A percentile compares a stretch with the other conserved stretches of the same genome.
phyloP scores from a whole-genome alignment of 2,113 vertebrate genomes.

The Myotis yumanensis region DNA sequence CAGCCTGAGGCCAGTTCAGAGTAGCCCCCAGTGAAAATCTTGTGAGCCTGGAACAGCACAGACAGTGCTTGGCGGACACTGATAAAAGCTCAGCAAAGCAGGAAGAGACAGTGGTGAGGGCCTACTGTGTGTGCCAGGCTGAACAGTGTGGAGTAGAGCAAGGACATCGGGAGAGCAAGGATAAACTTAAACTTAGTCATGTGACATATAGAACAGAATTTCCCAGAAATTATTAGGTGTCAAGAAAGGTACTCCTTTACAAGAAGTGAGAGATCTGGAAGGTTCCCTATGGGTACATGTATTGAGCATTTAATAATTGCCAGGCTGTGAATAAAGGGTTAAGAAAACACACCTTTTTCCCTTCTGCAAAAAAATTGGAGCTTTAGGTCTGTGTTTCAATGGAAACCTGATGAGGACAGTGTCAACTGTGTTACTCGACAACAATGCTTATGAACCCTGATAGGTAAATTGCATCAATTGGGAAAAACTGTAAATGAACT shows the following conservation, averaged over 20 bases:
- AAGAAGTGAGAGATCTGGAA: background rate
- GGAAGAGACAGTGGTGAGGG: background rate
- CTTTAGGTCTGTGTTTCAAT: background rate
- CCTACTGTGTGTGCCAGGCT: background rate
- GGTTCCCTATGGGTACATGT: background rate
- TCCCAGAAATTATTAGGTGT: background rate
- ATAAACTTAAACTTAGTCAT: background rate
- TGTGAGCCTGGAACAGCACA: background rate
- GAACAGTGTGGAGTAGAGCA: background rate
- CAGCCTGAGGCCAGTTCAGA: background rate
- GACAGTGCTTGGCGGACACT: background rate
- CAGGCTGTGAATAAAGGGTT: background rate
- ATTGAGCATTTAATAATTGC: background rate
- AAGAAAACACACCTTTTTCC: background rate
- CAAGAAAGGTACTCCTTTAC: background rate
- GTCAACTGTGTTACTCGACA: background rate
- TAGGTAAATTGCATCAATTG: background rate
- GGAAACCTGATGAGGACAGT: background rate
- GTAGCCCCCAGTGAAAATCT: background rate
- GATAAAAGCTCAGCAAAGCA: background rate
- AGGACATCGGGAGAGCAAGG: background rate
- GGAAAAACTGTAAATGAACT: background rate
- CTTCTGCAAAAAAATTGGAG: background rate
- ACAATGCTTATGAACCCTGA: background rate
- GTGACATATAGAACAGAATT: background rate